Conservation (phyloP, 2,888 invertebrate genomes). For the Scaptomyza cyrtandrae region DNA sequence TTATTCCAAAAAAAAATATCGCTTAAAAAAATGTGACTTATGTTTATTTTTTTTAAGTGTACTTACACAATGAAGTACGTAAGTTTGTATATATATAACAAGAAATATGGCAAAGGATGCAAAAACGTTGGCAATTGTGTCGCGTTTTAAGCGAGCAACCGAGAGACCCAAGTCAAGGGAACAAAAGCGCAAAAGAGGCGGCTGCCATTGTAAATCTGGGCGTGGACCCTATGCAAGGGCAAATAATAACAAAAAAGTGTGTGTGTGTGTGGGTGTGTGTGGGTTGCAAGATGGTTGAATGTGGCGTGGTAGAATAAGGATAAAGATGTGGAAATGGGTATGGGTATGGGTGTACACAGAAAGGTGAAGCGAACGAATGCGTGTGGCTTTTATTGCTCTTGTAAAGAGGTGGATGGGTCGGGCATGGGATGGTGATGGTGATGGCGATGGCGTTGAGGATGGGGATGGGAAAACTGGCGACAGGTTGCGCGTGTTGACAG, state of each 20-base stretch:
- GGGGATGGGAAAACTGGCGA: constrained; percentile 57
- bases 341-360: not conserved
- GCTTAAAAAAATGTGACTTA: no score
- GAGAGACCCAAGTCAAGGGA: constrained; percentile 47
- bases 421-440: not conserved
- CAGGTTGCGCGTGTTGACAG: constrained; percentile 73
- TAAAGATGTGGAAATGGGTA: constrained; percentile 4
- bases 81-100: constrained; percentile 17
- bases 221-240: constrained; percentile 35
- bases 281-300: not conserved
- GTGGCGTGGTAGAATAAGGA: not conserved
- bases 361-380: constrained; percentile 62
- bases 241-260: constrained; percentile 7
- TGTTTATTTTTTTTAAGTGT: not conserved
- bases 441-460: not conserved
- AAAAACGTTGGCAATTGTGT: constrained; percentile 80
- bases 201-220: constrained; percentile 48
- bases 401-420: constrained; percentile 24
- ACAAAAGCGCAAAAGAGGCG: constrained; percentile 43
- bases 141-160: constrained; percentile 62
- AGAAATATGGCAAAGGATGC: constrained; percentile 79
- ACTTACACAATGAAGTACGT: not conserved
- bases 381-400: constrained; percentile 73
- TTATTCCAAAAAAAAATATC: not conserved
- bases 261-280: not conserved